phyloP scores from a whole-genome alignment of 2,888 invertebrate species.

The Osmoderma eremita region DNA sequence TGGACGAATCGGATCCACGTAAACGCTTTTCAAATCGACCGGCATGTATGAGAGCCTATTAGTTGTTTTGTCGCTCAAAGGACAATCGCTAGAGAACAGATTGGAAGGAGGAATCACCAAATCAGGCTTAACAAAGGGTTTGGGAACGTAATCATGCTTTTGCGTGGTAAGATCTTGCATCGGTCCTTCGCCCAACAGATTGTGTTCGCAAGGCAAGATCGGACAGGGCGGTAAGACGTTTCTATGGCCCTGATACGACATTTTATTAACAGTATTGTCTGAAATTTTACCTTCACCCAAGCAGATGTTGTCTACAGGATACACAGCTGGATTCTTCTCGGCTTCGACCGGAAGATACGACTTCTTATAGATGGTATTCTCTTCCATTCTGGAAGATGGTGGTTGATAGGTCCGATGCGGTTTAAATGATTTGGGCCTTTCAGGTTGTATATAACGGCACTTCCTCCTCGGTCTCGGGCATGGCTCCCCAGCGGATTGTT shows the following conservation, averaged over 20 bases:
- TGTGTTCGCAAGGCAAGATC: constrained; percentile 72
- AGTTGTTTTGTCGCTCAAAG: constrained; percentile 66
- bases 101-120: constrained; percentile 60
- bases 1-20: constrained; percentile 55
- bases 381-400: constrained; percentile 69
- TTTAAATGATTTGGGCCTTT: constrained; percentile 68
- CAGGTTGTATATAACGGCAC: constrained; percentile 67
- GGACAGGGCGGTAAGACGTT: constrained; percentile 66
- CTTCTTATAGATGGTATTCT: constrained; percentile 73
- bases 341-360: constrained; percentile 69
- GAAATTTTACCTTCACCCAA: constrained; percentile 64
- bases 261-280: constrained; percentile 68
- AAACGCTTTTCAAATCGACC: constrained; percentile 58
- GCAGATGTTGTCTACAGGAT: constrained; percentile 61
- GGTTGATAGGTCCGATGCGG: constrained; percentile 68
- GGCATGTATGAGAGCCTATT: constrained; percentile 69
- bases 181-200: constrained; percentile 72
- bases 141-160: constrained; percentile 77
- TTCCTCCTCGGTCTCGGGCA: constrained; percentile 49
- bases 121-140: constrained; percentile 66
- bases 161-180: constrained; percentile 79
- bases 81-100: constrained; percentile 60
- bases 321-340: constrained; percentile 56
- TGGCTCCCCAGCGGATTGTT: constrained; percentile 48
- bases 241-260: constrained; percentile 68